Percentiles rank a stretch among this genome's conserved stretches.
Evolutionary conservation across 2,797 vertebrate species (phyloP).

Genomic region (Borostomias antarcticus): DNA sequence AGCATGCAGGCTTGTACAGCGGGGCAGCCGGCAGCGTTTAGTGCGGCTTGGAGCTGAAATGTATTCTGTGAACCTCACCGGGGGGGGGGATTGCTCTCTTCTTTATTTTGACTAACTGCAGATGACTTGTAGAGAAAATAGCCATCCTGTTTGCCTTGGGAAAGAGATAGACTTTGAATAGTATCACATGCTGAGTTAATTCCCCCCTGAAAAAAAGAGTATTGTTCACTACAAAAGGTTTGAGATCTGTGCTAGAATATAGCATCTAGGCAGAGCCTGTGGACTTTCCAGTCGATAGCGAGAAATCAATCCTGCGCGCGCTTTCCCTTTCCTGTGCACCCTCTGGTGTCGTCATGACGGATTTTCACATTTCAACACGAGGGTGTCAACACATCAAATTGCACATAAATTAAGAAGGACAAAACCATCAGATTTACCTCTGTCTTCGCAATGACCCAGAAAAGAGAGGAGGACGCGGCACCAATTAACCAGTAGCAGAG

Average conservation of each 20-base stretch:
- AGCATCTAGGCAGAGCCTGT: no score
- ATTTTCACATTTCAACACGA: no score
- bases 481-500: no score
- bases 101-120: slow-evolving; percentile 64
- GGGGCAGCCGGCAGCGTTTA: slow-evolving; percentile 45
- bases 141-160: slow-evolving; percentile 67
- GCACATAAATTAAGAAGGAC: no score
- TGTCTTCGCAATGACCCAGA: no score
- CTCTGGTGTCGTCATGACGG: no score
- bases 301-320: no score
- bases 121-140: slow-evolving; percentile 59
- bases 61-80: slow-evolving; percentile 46
- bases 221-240: slow-evolving; percentile 30
- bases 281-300: no score
- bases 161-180: slow-evolving; percentile 65
- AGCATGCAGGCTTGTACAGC: slow-evolving; percentile 45
- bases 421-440: no score
- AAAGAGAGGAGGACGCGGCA: no score
- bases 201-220: slow-evolving; percentile 52
- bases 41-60: slow-evolving; percentile 58
- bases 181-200: slow-evolving; percentile 67
- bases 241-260: slow-evolving; percentile 9
- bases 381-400: no score
- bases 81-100: slow-evolving; percentile 39
- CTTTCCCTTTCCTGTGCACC: no score